Base-by-base conservation (phyloP, 2,888 invertebrate species). In the Micropterix aruncella region DNA sequence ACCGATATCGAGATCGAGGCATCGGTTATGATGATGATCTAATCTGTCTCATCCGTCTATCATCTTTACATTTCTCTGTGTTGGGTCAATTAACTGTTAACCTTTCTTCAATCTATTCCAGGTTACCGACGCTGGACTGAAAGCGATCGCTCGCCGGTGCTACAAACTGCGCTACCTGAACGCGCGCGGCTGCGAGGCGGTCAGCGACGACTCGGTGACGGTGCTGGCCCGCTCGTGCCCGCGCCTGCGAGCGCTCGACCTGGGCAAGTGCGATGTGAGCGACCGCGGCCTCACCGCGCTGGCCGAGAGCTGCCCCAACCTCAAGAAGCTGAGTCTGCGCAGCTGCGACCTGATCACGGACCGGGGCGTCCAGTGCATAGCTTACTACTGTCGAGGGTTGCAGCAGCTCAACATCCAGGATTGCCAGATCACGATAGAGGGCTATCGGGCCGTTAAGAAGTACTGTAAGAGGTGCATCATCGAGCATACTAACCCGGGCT, bases 401-500 rank as follows among this genome's bases (percentile, higher is more conserved):
- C 89, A 90, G 45, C 93, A 93, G 58, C 72, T 94, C 7, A 93
- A 93, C 60, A 92, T 94, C 50, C 92, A 93, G 57, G 93, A 93
- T 61, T 93, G 93, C 48, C 86, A 89, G 47, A 84, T 94, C 52
- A 88, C 92, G 3, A 66, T 89, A 39, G 80, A 92, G 53, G 92
- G 92, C 1, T 93, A 93, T 60, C 70, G 89, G 54, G 90, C 91
- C 3, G 90, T 94, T 38, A 92, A 92, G 62, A 88, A 87, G 59
- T 91, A 88, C 60, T 94, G 93, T 65, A 88, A 90, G 56, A 68
- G 88, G 55, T 94, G 93, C 63, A 84, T 93, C 51, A 93, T 94
- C 51, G 93, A 94, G 60, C 93, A 94, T 59, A 93, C 93, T 2
- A 93, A 94, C 65, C 93, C 93, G 49, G 92, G 91, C 18, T 92